Percentiles rank a stretch among this genome's conserved stretches.
Conservation (phyloP, 23 tunicate species). For the Halocynthia aurantium region DNA sequence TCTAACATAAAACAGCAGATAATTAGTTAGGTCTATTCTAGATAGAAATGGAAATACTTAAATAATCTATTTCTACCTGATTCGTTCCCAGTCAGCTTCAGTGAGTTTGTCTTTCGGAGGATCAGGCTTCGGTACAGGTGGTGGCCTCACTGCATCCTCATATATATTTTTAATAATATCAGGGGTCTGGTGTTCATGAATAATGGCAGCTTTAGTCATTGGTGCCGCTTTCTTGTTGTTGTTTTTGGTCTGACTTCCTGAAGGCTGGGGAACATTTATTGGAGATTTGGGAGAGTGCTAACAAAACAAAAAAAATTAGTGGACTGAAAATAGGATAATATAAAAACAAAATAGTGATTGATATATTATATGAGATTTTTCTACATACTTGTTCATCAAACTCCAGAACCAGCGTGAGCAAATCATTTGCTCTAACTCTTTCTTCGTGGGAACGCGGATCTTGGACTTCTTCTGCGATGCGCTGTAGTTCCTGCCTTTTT, state of each 20-base stretch:
- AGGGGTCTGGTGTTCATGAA: slow-evolving; percentile 45
- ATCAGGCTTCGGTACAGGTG: slow-evolving; percentile 50
- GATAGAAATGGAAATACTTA: not conserved
- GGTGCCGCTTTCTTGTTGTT: no score
- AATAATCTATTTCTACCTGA: slow-evolving; percentile 22
- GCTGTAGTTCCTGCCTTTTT: slow-evolving; percentile 34
- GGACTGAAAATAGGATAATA: not conserved
- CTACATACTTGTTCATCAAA: slow-evolving; percentile 44
- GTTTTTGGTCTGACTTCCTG: not conserved
- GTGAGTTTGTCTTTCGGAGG: slow-evolving; percentile 77
- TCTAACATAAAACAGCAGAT: slow-evolving; percentile 18
- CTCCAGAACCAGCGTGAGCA: slow-evolving; percentile 65
- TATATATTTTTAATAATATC: slow-evolving; percentile 45
- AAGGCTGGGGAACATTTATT: slow-evolving; percentile 1
- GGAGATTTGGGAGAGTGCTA: slow-evolving; percentile 71
- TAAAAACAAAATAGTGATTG: not conserved
- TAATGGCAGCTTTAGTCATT: slow-evolving; percentile 22
- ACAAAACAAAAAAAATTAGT: not conserved
- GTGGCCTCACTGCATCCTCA: slow-evolving; percentile 71
- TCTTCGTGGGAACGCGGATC: slow-evolving; percentile 78
- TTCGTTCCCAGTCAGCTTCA: slow-evolving; percentile 66
- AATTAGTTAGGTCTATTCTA: not conserved
- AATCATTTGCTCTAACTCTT: slow-evolving; percentile 74
- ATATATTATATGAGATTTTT: not conserved
- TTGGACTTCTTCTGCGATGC: slow-evolving; percentile 34